Percentiles rank a stretch among this genome's conserved stretches.
phyloP scores from a whole-genome alignment of 2,797 vertebrate species.

The Spinus olivaceus region DNA sequence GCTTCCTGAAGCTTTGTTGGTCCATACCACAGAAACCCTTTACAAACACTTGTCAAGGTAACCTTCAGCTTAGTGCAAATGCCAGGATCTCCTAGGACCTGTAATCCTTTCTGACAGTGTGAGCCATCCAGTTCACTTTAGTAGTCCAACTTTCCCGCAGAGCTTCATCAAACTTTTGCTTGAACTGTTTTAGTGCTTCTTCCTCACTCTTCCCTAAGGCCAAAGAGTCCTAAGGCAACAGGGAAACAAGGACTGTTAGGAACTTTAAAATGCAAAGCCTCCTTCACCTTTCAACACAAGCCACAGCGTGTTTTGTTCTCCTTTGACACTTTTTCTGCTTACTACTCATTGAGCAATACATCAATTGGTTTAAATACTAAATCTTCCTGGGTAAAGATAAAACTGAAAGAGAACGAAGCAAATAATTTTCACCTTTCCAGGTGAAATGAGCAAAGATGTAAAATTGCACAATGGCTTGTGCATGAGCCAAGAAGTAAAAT shows the following conservation, averaged over 20 bases:
- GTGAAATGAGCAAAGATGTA: neutral
- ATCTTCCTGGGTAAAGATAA: neutral
- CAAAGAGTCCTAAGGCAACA: constrained; percentile 86
- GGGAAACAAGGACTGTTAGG: neutral
- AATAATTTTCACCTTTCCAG: neutral
- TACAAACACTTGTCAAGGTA: constrained; percentile 64
- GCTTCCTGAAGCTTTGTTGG: neutral
- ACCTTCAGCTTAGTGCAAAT: constrained; percentile 74
- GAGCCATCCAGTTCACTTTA: constrained; percentile 99
- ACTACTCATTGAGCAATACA: neutral
- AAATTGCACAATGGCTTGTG: neutral
- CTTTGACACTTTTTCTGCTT: neutral
- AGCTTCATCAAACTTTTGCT: constrained; percentile 98
- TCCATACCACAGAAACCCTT: constrained; percentile 73
- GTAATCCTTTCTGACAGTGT: constrained; percentile 95
- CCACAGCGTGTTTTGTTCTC: neutral
- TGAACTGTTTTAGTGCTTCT: constrained; percentile 96
- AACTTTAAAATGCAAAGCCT: neutral
- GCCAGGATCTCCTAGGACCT: constrained; percentile 81
- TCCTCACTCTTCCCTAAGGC: constrained; percentile 96
- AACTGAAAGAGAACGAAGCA: neutral
- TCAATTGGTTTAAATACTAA: neutral
- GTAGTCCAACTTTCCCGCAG: constrained; percentile 98
- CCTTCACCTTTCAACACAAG: neutral
- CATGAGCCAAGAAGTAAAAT: neutral